phyloP scores from a whole-genome alignment of 2,113 vertebrate genomes.

The Panthera uncia region DNA sequence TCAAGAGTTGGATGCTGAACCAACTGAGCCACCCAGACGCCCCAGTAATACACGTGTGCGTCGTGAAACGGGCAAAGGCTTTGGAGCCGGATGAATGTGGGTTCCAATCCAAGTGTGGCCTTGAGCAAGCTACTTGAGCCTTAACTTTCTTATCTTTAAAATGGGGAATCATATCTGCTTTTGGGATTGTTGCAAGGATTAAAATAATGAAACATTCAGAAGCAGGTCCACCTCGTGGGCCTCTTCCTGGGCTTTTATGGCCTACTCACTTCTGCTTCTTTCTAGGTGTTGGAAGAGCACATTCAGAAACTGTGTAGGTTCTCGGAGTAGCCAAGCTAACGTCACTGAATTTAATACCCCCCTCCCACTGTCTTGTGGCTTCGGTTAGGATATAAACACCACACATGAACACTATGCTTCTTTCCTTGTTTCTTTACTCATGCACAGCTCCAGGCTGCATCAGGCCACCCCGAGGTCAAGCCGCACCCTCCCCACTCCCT shows the following conservation, averaged over 20 bases:
- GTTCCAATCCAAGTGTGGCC: neutral
- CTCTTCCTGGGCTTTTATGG: too few species aligned
- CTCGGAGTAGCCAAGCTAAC: neutral
- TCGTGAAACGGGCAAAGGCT: neutral
- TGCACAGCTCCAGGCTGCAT: neutral
- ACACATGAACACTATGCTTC: too few species aligned
- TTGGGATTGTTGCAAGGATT: neutral
- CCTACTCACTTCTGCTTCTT: too few species aligned
- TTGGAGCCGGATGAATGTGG: neutral
- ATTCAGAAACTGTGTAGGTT: neutral
- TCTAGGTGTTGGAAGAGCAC: too few species aligned
- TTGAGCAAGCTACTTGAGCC: neutral
- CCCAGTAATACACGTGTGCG: neutral
- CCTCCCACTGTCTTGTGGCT: neutral
- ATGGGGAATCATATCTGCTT: neutral
- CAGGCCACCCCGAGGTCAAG: neutral
- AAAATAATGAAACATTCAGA: neutral
- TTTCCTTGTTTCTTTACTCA: neutral
- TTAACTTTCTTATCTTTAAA: constrained; percentile 6
- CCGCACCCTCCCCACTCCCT: neutral
- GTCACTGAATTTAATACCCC: neutral
- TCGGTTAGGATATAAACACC: neutral
- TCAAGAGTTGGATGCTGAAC: too few species aligned
- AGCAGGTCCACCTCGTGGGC: neutral
- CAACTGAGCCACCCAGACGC: too few species aligned